Evolutionary conservation across 2,113 vertebrate species (phyloP), one percentile per base, ranked within the genome.

Genomic region (Psilopsiagon aymara): DNA sequence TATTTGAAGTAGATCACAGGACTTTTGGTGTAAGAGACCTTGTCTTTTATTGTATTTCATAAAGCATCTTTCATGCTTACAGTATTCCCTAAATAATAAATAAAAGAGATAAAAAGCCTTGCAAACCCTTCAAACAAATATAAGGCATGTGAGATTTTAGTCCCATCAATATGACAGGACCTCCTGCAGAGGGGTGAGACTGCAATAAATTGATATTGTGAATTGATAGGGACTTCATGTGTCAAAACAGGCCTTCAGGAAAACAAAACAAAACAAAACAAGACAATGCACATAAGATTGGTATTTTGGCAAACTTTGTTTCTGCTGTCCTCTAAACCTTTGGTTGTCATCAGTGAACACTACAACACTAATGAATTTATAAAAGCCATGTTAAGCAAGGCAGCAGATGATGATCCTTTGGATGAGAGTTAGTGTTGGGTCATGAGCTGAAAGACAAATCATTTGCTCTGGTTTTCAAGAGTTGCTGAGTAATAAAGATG

Each of bases 1-100:
- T 64, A 21, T 86, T 68, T 96, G 85, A 95, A 93, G 80, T 64
- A 93, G 55, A 93, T 93, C 90, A 95, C 43, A 94, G 47, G 27
- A 66, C 2, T 90, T 94, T 21, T 68, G 24, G 7, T 86, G 64
- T 11, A 31, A 79, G 77, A 84, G 35, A 92, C 47, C 44, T 91
- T 67, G 20, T 57, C 21, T 93, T 83, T 52, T 80, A 8, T 35
- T 78, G 19, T 57, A 46, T 78, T 92, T 86, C 1, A 1, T 75
- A 78, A 75, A 88, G 27, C 35, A 68, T 27, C 8, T 83, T 92
- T 88, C 76, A 51, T 0, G 1, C 27, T 75, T 70, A 37, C 20
- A 66, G 31, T 71, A 63, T 86, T 95, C 55, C 35, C 55, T 84
- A 83, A 88, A 86, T 76, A 93, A 84, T 82, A 90, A 90, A 81